phyloP scores from a whole-genome alignment of 1,140 invertebrate species.

The Drosophila nannoptera region DNA sequence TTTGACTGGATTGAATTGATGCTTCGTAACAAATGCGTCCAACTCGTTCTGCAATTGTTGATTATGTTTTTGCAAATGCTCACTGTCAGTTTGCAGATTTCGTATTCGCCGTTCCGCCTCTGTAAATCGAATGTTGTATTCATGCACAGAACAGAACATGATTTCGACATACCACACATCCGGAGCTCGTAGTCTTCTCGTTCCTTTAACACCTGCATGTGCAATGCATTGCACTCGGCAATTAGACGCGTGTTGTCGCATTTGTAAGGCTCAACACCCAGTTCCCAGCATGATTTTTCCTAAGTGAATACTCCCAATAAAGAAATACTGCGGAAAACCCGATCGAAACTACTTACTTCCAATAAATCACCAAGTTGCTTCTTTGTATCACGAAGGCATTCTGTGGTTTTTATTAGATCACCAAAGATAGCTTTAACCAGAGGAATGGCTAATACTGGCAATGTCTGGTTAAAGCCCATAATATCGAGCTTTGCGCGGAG shows the following conservation, averaged over 20 bases:
- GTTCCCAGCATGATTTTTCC: conserved; percentile 81
- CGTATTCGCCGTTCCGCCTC: conserved; percentile 60
- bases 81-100: conserved; percentile 65
- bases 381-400: conserved; percentile 83
- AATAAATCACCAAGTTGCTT: conserved; percentile 62
- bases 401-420: conserved; percentile 87
- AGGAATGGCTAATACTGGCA: conserved; percentile 80
- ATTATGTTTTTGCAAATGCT: conserved; percentile 69
- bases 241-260: conserved; percentile 84
- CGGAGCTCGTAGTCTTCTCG: conserved; percentile 80
- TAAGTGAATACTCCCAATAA: conserved; percentile 43
- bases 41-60: conserved; percentile 62
- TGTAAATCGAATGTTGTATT: conserved; percentile 11
- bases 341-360: conserved; percentile 54
- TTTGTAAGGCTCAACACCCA: conserved; percentile 82
- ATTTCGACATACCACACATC: conserved; percentile 57
- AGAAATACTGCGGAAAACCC: background rate
- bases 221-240: conserved; percentile 84
- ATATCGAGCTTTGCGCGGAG: conserved; percentile 74
- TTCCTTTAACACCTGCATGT: conserved; percentile 83
- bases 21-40: conserved; percentile 53
- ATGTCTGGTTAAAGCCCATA: conserved; percentile 71
- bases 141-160: background rate
- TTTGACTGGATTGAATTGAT: conserved; percentile 43
- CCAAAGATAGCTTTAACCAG: conserved; percentile 85